Base-by-base conservation (phyloP, 2,888 invertebrate species). In the Lasioglossum malachurum region DNA sequence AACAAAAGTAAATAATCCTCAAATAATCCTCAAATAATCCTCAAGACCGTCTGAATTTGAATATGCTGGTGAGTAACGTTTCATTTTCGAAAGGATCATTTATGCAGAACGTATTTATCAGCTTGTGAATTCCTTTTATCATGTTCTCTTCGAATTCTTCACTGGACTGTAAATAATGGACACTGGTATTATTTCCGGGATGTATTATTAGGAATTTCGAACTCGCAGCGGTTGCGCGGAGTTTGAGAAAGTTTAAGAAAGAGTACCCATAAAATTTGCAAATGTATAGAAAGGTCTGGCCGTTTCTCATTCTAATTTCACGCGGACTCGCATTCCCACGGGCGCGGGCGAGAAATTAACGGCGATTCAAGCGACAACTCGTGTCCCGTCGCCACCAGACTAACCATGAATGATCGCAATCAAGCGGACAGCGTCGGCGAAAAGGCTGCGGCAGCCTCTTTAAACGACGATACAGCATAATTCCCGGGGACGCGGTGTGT, bases 391-490 rank as follows among this genome's bases (percentile, higher is more conserved):
- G 79, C 72, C 79, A 77, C 19, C 82, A 76, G 78, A 75, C 64
- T 74, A 80, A 74, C 72, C 86, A 73, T 82, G 83, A 85, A 82
- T 81, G 76, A 78, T 80, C 80, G 77, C 73, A 83, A 83, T 83
- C 83, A 86, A 74, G 64, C 49, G 19, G 35, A 27, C 72, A 64
- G 23, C 71, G 27, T 19, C 72, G 19, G 31, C 19, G 14, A 53
- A 73, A 64, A 72, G 49, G 27, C 23, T 27, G 16, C 38, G n/a
- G 46, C 27, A 16, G 64, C 27, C 19, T 31, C 53, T 74, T 74
- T 35, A 73, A 69, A 60, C 35, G 38, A 27, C 67, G 71, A 64
- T 82, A 44, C 49, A 71, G 71, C 46, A 73, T 41, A 82, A 79
- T 75, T 79, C 64, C 19, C 23, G 64, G 76, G 67, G 60, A 73